Evolutionary conservation across 2,113 vertebrate species (phyloP).

Genomic region (Coreoperca whiteheadi): DNA sequence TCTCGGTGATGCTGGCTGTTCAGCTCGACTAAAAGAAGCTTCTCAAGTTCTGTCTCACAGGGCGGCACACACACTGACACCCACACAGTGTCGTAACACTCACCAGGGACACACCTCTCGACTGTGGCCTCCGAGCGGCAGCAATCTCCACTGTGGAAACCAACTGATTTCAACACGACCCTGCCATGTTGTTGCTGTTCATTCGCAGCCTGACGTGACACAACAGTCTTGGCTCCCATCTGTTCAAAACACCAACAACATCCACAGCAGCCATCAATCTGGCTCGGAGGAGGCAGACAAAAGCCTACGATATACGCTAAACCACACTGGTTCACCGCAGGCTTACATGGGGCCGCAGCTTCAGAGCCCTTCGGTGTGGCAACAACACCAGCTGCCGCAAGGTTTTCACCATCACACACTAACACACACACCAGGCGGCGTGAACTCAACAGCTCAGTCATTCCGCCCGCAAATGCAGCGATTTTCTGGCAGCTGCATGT

Average conservation of each 20-base stretch:
- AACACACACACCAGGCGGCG: not conserved
- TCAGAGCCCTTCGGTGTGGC: slow-evolving; percentile 7
- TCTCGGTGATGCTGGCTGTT: not conserved
- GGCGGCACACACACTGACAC: not conserved
- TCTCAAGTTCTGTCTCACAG: not conserved
- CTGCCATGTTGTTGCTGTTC: not conserved
- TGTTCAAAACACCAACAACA: not conserved
- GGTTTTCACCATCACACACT: slow-evolving; percentile 20
- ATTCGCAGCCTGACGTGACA: not conserved
- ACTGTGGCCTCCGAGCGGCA: slow-evolving; percentile 5
- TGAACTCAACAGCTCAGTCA: not conserved
- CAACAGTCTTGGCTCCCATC: not conserved
- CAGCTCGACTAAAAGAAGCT: not conserved
- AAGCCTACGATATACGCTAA: not conserved
- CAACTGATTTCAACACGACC: slow-evolving; percentile 5
- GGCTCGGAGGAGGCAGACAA: not conserved
- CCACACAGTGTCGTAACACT: not conserved
- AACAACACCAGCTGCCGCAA: slow-evolving; percentile 22
- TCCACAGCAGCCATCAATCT: not conserved
- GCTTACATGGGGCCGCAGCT: not conserved
- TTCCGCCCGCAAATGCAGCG: not conserved
- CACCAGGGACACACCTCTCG: not conserved
- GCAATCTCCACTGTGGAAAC: not conserved
- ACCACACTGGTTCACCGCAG: slow-evolving; percentile 3
- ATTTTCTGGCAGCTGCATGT: slow-evolving; percentile 51